Evolutionary conservation across 2,797 vertebrate genomes (phyloP), one percentile per base, ranked within the genome.

Genomic region (Pseudomugil tenellus): DNA sequence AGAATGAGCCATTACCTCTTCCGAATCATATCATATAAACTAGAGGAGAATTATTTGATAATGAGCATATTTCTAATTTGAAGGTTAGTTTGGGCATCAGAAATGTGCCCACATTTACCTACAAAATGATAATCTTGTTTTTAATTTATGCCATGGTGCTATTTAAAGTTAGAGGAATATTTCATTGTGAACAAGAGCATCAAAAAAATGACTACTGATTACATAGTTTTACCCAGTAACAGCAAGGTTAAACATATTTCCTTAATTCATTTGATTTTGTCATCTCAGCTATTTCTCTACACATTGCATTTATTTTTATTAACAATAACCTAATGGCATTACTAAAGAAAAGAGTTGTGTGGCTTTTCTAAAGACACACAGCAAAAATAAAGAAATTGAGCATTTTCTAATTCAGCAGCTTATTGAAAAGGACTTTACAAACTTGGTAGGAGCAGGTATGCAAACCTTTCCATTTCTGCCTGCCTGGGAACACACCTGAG

Each of bases 291-390:
- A 34, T 77, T 70, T 57, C 37, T 39, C 29, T 19, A 7, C 58
- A 62, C 17, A 58, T 34, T 65, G 3, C 70, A 80, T 77, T 81
- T 14, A 70, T 53, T 83, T 87, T 48, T 3, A 83, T 87, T 72
- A 72, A 54, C 73, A 85, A 82, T 74, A 68, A 84, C 79, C 67
- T 43, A 77, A 59, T 39, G 63, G 55, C 70, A 71, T 72, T 76
- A 58, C 25, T 19, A 79, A 79, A 83, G 83, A 82, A 86, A 86
- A 84, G 73, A 77, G 68, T 66, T 60, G 58, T 71, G 80, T 87
- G 72, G 80, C 86, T 85, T 65, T 63, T 52, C 71, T 51, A 57
- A 54, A 55, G 32, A 85, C n/a, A n/a, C n/a, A n/a, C n/a, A 63
- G 68, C 72, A 67, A 72, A 48, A 26, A 16, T 34, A 77, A 43